Conservation (phyloP, 2,888 invertebrate species). For the Lepidonotus clava region DNA sequence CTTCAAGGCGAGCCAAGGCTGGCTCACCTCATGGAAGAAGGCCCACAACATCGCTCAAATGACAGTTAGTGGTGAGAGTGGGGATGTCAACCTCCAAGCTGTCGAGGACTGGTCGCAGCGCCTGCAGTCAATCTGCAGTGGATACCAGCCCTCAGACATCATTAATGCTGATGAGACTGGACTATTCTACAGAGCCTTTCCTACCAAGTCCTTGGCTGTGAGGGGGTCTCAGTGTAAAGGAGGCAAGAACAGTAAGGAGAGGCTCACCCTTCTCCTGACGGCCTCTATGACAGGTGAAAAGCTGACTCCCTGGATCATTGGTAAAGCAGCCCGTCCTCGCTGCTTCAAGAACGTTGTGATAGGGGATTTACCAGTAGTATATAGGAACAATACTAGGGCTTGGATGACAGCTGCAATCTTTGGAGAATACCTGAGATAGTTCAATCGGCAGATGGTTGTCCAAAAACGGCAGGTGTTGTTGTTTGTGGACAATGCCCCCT, state of each 20-base stretch:
- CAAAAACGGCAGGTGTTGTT: not conserved
- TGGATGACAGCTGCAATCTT: not conserved
- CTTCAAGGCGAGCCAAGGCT: slow-evolving; percentile 3
- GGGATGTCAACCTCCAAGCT: not conserved
- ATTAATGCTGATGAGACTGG: slow-evolving; percentile 11
- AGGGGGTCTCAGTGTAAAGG: not conserved
- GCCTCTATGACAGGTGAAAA: not conserved
- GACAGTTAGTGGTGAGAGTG: not conserved
- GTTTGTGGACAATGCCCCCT: slow-evolving; percentile 12
- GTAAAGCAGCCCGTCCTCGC: not conserved
- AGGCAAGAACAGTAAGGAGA: slow-evolving; percentile 17
- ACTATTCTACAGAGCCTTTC: not conserved
- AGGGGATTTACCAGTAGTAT: not conserved
- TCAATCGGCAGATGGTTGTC: not conserved
- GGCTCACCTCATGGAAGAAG: not conserved
- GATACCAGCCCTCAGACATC: not conserved
- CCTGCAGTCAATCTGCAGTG: too few relatives aligned
- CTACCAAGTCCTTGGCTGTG: not conserved
- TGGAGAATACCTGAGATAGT: not conserved
- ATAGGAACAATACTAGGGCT: not conserved
- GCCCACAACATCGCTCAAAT: not conserved
- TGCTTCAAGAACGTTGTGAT: not conserved
- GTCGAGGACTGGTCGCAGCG: not conserved
- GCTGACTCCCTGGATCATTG: not conserved
- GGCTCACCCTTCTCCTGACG: not conserved